Percentiles rank a stretch among this genome's conserved stretches.
phyloP scores from a whole-genome alignment of 1,140 invertebrate genomes.

The Drusus annulatus region DNA sequence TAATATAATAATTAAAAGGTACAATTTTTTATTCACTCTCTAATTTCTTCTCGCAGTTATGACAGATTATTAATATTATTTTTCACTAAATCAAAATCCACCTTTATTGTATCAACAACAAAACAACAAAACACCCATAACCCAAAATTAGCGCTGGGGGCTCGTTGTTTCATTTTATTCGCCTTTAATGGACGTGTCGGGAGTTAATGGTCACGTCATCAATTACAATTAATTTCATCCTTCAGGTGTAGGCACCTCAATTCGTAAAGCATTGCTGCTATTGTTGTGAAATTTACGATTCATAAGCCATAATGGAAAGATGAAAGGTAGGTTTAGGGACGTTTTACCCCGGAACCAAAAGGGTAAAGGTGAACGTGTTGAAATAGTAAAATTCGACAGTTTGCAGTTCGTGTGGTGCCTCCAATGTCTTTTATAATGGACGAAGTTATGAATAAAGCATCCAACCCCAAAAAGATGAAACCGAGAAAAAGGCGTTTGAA shows the following conservation, averaged over 20 bases:
- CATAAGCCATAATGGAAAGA: constrained; percentile 34
- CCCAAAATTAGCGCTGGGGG: constrained; percentile 33
- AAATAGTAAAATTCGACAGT: too few species aligned
- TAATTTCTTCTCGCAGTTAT: too few species aligned
- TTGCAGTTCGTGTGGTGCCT: too few species aligned
- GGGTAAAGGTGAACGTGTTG: not conserved
- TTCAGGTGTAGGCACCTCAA: constrained; percentile 25
- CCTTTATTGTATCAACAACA: constrained; percentile 19
- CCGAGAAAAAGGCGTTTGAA: too few species aligned
- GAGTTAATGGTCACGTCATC: constrained; percentile 48
- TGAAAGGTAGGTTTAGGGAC: constrained; percentile 6
- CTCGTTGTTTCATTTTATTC: constrained; percentile 31
- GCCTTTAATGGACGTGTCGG: constrained; percentile 52
- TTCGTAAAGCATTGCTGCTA: constrained; percentile 39
- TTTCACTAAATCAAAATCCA: not conserved
- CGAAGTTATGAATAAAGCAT: too few species aligned
- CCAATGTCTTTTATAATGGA: too few species aligned
- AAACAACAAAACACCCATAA: constrained; percentile 32
- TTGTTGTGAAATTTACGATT: constrained; percentile 6
- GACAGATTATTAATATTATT: too few species aligned
- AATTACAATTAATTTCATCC: constrained; percentile 56
- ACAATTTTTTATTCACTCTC: too few species aligned
- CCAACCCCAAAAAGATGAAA: too few species aligned
- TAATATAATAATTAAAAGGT: too few species aligned
- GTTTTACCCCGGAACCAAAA: not conserved